Percentiles rank a stretch among this genome's conserved stretches.
phyloP scores from a whole-genome alignment of 2,797 vertebrate species.

The Cirrhinus mrigala region DNA sequence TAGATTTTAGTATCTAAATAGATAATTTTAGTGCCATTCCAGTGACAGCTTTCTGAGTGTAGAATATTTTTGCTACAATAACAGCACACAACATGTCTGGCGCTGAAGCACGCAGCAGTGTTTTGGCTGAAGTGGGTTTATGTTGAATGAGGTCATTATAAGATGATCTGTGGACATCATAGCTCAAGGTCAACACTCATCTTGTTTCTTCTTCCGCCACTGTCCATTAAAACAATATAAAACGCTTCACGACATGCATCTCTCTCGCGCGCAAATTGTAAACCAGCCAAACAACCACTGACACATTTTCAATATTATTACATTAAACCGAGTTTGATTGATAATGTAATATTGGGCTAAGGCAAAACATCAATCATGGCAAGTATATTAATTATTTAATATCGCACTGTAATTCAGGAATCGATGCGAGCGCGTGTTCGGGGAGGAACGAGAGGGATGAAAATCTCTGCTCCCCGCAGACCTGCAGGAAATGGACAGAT shows the following conservation, averaged over 20 bases:
- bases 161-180: conserved; percentile 35
- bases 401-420: conserved; percentile 99
- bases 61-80: not conserved
- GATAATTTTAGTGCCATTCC: not conserved
- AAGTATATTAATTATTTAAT: conserved; percentile 99
- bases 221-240: conserved; percentile 55
- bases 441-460: conserved; percentile 48
- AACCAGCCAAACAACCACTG: conserved; percentile 96
- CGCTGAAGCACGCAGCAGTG: not conserved
- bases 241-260: conserved; percentile 33
- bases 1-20: not conserved
- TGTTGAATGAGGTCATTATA: conserved; percentile 47
- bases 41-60: not conserved
- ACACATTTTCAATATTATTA: conserved; percentile 99
- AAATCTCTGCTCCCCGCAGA: conserved; percentile 85
- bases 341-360: conserved; percentile 99
- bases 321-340: conserved; percentile 99
- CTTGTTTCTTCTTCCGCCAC: conserved; percentile 36
- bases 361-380: conserved; percentile 99
- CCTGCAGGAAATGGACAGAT: conserved; percentile 71
- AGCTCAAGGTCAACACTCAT: conserved; percentile 54
- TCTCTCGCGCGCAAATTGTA: conserved; percentile 82
- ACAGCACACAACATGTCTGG: not conserved
- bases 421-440: conserved; percentile 81
- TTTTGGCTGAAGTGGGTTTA: conserved; percentile 5